phyloP scores from a whole-genome alignment of 2,113 vertebrate genomes.

The Nothocercus nigrocapillus region DNA sequence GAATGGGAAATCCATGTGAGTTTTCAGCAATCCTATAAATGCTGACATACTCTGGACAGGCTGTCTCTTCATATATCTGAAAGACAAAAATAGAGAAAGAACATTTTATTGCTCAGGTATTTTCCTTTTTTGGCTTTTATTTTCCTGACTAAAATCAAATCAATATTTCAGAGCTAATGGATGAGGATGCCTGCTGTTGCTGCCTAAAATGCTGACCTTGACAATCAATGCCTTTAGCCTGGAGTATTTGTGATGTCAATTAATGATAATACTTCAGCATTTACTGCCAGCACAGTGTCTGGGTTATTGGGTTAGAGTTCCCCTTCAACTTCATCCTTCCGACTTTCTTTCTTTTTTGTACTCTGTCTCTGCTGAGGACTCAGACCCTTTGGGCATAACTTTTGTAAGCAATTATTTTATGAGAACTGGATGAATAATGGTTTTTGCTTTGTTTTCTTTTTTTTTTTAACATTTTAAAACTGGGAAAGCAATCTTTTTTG shows the following conservation, averaged over 20 bases:
- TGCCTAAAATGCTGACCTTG: slow-evolving; percentile 69
- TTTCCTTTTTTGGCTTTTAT: slow-evolving; percentile 37
- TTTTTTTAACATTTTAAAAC: not conserved
- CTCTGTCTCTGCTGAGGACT: not conserved
- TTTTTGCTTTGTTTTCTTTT: not conserved
- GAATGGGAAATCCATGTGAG: not conserved
- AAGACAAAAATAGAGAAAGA: slow-evolving; percentile 71
- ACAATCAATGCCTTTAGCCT: slow-evolving; percentile 70
- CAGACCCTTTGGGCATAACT: not conserved
- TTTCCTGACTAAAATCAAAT: slow-evolving; percentile 67
- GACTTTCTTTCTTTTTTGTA: not conserved
- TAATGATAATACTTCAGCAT: slow-evolving; percentile 45
- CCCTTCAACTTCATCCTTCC: slow-evolving; percentile 15
- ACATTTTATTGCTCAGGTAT: slow-evolving; percentile 64
- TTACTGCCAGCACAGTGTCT: slow-evolving; percentile 51
- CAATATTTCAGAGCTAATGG: slow-evolving; percentile 74
- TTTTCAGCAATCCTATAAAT: slow-evolving; percentile 12
- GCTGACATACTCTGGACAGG: not conserved
- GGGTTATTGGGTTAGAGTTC: slow-evolving; percentile 54
- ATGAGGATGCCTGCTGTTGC: slow-evolving; percentile 23
- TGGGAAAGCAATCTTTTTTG: not conserved
- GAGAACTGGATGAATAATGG: not conserved
- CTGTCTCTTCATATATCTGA: slow-evolving; percentile 32
- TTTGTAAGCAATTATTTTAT: slow-evolving; percentile 46
- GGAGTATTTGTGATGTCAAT: slow-evolving; percentile 55